Evolutionary conservation across 2,888 invertebrate genomes (phyloP).

Genomic region (Lepidochrysops patricia): DNA sequence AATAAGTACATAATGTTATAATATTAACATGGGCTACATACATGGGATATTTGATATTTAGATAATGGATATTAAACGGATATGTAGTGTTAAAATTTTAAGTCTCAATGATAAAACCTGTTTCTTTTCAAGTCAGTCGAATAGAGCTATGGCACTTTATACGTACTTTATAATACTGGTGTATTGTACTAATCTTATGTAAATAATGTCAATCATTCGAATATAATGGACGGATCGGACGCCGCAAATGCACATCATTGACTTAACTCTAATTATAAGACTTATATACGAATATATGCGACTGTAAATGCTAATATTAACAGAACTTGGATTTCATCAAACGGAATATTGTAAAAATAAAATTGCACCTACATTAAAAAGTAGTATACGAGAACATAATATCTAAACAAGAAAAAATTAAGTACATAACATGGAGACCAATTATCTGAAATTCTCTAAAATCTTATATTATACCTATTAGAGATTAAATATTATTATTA

Average conservation of each 20-base stretch:
- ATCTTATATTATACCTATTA: too few relatives aligned
- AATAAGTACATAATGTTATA: too few relatives aligned
- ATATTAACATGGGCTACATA: too few relatives aligned
- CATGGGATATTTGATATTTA: too few relatives aligned
- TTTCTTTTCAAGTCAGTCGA: not conserved
- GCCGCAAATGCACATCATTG: not conserved
- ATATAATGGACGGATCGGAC: not conserved
- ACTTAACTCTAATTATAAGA: not conserved
- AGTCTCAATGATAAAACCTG: not conserved
- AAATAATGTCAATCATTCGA: not conserved
- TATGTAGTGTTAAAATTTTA: not conserved
- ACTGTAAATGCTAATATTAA: not conserved
- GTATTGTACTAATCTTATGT: slow-evolving; percentile 6
- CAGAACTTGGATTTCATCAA: not conserved
- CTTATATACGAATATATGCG: not conserved
- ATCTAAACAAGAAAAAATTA: too few relatives aligned
- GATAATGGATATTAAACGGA: too few relatives aligned
- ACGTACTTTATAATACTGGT: slow-evolving; percentile 6
- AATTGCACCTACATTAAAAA: not conserved
- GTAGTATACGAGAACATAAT: not conserved
- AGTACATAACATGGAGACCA: slow-evolving; percentile 6
- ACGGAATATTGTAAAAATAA: not conserved
- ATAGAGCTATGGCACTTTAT: slow-evolving; percentile 4
- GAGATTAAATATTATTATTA: too few relatives aligned
- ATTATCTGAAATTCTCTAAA: not conserved